These are phyloP conservation scores for Colletes collaris DNA, from an alignment of 2,888 invertebrate genomes.

Conservation along the genomic window DNA sequence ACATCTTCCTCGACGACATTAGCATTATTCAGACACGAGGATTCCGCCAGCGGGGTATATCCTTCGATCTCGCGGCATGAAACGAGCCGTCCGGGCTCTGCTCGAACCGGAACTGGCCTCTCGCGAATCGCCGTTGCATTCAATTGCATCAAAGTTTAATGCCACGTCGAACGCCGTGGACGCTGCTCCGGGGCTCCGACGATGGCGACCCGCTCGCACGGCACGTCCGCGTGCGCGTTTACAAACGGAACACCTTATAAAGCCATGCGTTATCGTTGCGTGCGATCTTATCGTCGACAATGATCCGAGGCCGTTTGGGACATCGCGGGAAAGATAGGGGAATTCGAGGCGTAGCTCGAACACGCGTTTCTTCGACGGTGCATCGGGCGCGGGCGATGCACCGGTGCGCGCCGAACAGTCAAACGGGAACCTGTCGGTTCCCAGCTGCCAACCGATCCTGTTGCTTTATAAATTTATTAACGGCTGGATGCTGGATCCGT, in stretches of 20 bases:
- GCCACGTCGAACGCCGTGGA: conserved; percentile 33
- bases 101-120: conserved; percentile 55
- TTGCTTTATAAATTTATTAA: neutral
- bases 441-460: no score
- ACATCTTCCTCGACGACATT: conserved; percentile 65
- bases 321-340: conserved; percentile 23
- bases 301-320: conserved; percentile 70
- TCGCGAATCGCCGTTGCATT: conserved; percentile 45
- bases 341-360: conserved; percentile 15
- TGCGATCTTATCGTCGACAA: conserved; percentile 74
- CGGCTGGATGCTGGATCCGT: neutral
- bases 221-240: conserved; percentile 11
- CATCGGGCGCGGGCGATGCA: no score
- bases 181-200: neutral
- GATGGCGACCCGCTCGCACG: conserved; percentile 31
- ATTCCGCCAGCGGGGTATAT: conserved; percentile 45
- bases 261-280: conserved; percentile 49
- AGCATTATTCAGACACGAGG: conserved; percentile 59
- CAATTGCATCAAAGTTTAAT: conserved; percentile 59
- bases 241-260: conserved; percentile 57
- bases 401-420: no score
- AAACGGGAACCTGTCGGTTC: no score
- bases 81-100: conserved; percentile 21
- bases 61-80: conserved; percentile 58
- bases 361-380: neutral